Conservation (phyloP, 2,888 invertebrate genomes). For the Lepidonotus clava region DNA sequence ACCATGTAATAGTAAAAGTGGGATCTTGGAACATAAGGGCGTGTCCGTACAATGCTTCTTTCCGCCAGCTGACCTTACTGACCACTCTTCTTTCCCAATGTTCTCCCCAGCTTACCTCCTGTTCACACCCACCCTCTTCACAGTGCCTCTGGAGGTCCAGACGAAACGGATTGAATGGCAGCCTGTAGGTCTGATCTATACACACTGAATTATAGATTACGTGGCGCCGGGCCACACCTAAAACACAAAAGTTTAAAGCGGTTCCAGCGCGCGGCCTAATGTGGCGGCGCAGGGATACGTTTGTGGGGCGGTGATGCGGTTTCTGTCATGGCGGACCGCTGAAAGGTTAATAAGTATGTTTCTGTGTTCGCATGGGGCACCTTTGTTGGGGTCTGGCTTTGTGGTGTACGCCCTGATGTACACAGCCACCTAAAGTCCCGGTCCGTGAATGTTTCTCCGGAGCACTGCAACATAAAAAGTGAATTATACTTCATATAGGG, state of each 20-base stretch:
- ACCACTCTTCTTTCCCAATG: too few relatives aligned
- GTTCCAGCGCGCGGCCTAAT: slow-evolving; percentile 13
- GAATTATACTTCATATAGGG: too few relatives aligned
- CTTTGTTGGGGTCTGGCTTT: too few relatives aligned
- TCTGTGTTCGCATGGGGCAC: background rate
- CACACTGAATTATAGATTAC: slow-evolving; percentile 16
- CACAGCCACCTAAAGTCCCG: too few relatives aligned
- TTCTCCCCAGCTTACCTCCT: too few relatives aligned
- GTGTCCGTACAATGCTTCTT: background rate
- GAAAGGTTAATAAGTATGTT: slow-evolving; percentile 48
- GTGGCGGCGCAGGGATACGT: slow-evolving; percentile 11
- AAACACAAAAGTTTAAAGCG: slow-evolving; percentile 42
- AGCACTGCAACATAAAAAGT: too few relatives aligned
- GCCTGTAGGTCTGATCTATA: slow-evolving; percentile 39
- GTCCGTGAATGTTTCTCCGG: too few relatives aligned
- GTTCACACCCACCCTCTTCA: background rate
- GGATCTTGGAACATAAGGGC: too few relatives aligned
- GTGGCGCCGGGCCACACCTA: slow-evolving; percentile 36
- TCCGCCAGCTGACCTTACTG: too few relatives aligned
- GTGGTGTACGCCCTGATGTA: too few relatives aligned
- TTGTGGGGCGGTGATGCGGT: slow-evolving; percentile 14
- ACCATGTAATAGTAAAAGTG: too few relatives aligned
- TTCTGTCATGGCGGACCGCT: background rate
- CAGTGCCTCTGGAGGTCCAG: background rate
- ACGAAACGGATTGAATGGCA: background rate